These are phyloP conservation scores for Mastomys coucha DNA, from an alignment of 2,113 vertebrate species.

Conservation along the genomic window DNA sequence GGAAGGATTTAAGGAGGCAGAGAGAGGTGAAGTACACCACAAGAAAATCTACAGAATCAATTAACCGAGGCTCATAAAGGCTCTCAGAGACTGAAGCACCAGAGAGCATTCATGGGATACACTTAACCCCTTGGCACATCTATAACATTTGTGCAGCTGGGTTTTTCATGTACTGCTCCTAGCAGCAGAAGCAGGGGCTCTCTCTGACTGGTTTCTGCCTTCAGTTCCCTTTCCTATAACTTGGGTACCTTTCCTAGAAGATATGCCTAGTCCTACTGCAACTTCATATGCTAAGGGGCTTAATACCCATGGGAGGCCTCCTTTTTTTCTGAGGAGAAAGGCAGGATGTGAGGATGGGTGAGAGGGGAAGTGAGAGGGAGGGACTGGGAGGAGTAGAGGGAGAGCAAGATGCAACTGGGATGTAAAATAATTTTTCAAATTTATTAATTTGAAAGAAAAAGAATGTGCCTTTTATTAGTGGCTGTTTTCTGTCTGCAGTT, in stretches of 20 bases:
- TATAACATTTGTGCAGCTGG: not conserved
- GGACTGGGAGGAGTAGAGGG: not conserved
- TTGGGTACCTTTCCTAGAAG: not conserved
- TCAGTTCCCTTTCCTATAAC: not conserved
- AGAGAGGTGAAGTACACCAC: not conserved
- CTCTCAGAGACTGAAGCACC: not conserved
- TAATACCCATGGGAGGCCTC: too few species aligned
- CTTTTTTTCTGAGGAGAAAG: not conserved
- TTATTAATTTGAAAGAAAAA: not conserved
- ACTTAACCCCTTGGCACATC: not conserved
- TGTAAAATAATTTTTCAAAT: not conserved
- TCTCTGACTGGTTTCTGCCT: not conserved
- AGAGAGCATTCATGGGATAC: not conserved
- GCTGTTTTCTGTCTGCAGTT: not conserved
- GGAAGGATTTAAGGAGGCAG: not conserved
- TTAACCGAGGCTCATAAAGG: not conserved
- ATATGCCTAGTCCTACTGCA: too few species aligned
- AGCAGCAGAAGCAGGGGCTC: not conserved
- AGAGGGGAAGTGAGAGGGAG: not conserved
- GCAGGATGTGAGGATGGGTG: not conserved
- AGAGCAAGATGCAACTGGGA: not conserved
- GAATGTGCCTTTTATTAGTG: not conserved
- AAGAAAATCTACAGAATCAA: not conserved
- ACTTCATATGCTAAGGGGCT: too few species aligned
- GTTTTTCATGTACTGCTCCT: not conserved